phyloP scores from a whole-genome alignment of 1,140 invertebrate species.

The Scylla paramamosain region DNA sequence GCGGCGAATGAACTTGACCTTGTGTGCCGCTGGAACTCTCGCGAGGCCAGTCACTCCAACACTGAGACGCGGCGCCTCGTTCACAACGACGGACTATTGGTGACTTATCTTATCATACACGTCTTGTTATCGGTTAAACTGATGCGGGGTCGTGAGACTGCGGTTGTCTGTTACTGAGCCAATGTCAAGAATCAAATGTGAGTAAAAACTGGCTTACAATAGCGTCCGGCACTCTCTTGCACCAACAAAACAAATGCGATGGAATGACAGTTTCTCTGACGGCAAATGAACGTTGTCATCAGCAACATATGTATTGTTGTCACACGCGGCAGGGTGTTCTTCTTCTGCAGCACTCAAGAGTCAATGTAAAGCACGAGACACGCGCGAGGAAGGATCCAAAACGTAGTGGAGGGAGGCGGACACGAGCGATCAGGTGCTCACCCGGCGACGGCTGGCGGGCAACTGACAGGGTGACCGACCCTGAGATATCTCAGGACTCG shows the following conservation, averaged over 20 bases:
- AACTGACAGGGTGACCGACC: slow-evolving; percentile 71
- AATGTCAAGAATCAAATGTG: slow-evolving; percentile 48
- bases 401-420: not conserved
- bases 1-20: slow-evolving; percentile 67
- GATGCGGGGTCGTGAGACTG: not conserved
- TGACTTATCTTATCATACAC: slow-evolving; percentile 46
- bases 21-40: slow-evolving; percentile 43
- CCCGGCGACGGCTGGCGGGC: slow-evolving; percentile 61
- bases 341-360: slow-evolving; percentile 7
- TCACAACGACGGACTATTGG: not conserved
- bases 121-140: slow-evolving; percentile 59
- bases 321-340: not conserved
- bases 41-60: slow-evolving; percentile 13
- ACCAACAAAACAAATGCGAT: slow-evolving; percentile 14
- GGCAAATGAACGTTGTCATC: not conserved
- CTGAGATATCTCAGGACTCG: slow-evolving; percentile 24
- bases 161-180: slow-evolving; percentile 9
- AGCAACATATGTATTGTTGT: not conserved
- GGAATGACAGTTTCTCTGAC: not conserved
- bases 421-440: not conserved
- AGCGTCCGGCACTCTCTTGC: slow-evolving; percentile 37
- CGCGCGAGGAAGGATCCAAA: not conserved
- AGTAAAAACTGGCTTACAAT: slow-evolving; percentile 48
- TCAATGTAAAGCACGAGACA: not conserved
- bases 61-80: not conserved